Evolutionary conservation across 2,888 invertebrate species (phyloP).

Genomic region (Poecilus cupreus): DNA sequence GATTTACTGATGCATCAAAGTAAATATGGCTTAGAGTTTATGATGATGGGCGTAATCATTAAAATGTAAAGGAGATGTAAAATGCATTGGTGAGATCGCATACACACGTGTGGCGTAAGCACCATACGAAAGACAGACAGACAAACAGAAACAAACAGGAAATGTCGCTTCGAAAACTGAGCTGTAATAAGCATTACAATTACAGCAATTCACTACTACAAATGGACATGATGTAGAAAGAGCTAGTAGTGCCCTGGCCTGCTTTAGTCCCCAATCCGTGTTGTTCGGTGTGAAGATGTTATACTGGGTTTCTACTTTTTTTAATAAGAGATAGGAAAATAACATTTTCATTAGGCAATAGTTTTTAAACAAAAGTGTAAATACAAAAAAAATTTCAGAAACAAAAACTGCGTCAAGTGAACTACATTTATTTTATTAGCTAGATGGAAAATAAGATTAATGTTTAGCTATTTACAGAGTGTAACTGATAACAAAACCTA

Average conservation of each 20-base stretch:
- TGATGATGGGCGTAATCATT: neutral
- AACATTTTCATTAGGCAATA: too few relatives aligned
- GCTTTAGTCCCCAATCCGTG: constrained; percentile 6
- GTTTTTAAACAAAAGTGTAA: too few relatives aligned
- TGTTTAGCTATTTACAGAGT: too few relatives aligned
- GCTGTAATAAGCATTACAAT: constrained; percentile 17
- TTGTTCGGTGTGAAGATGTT: constrained; percentile 14
- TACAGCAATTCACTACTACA: constrained; percentile 41
- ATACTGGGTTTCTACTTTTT: too few relatives aligned
- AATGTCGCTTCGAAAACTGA: constrained; percentile 34
- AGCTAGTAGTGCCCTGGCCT: constrained; percentile 35
- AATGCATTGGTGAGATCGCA: constrained; percentile 40
- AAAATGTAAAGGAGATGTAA: neutral
- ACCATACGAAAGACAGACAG: constrained; percentile 53
- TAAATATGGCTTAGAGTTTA: too few relatives aligned
- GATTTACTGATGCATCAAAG: neutral
- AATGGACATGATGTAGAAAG: constrained; percentile 32
- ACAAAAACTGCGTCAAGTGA: too few relatives aligned
- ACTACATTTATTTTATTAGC: too few relatives aligned
- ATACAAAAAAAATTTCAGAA: too few relatives aligned
- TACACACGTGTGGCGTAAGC: constrained; percentile 27
- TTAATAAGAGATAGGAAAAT: too few relatives aligned
- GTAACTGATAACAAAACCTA: too few relatives aligned
- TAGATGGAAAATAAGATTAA: too few relatives aligned
- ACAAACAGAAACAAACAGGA: constrained; percentile 46